phyloP scores from a whole-genome alignment of 2,888 invertebrate species.

The Ptilodon capucinus region DNA sequence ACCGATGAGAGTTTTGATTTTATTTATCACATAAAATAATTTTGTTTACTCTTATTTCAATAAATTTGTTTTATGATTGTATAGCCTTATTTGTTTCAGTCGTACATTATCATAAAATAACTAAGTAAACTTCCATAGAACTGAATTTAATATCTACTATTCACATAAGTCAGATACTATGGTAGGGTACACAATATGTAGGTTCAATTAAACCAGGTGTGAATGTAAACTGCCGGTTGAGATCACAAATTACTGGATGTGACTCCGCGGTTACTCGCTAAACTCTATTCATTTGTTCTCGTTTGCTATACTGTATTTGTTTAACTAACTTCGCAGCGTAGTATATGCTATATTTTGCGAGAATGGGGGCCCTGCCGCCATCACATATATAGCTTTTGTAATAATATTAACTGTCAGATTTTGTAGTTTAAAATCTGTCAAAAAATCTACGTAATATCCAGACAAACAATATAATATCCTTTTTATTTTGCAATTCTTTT shows the following conservation, averaged over 20 bases:
- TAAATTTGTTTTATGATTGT: not conserved
- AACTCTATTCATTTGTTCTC: slow-evolving; percentile 63
- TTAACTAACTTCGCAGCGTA: slow-evolving; percentile 37
- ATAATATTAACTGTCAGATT: too few relatives aligned
- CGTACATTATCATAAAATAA: too few relatives aligned
- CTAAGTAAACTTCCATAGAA: not conserved
- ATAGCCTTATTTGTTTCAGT: not conserved
- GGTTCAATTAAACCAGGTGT: slow-evolving; percentile 46
- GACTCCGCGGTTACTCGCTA: slow-evolving; percentile 58
- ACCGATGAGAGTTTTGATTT: slow-evolving; percentile 67
- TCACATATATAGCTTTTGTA: too few relatives aligned
- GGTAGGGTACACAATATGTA: slow-evolving; percentile 16
- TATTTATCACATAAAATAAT: slow-evolving; percentile 28
- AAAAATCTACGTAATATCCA: too few relatives aligned
- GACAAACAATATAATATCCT: too few relatives aligned
- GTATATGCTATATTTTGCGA: slow-evolving; percentile 19
- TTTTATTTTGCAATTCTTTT: too few relatives aligned
- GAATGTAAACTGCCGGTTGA: slow-evolving; percentile 37
- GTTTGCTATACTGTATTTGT: slow-evolving; percentile 50
- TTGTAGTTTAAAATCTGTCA: too few relatives aligned
- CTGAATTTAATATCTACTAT: not conserved
- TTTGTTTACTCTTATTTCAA: not conserved
- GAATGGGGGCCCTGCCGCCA: not conserved
- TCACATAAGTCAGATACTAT: not conserved
- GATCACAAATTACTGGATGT: slow-evolving; percentile 60